Conservation (phyloP, 1,140 invertebrate species). For the Planococcus citri region DNA sequence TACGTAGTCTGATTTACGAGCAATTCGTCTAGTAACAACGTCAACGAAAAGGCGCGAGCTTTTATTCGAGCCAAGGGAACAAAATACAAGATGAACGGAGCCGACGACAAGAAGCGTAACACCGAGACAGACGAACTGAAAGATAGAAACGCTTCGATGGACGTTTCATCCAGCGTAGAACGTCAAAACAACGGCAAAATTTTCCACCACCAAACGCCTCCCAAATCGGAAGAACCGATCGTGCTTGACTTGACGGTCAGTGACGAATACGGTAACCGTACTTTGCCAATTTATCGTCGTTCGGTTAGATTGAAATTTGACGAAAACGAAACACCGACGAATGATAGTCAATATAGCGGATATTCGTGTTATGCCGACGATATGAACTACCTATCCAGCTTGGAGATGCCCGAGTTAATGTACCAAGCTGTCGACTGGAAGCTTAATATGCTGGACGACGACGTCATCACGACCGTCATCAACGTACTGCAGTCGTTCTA, state of each 20-base stretch:
- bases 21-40: too few species aligned
- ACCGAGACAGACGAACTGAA: not conserved
- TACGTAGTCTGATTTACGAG: too few species aligned
- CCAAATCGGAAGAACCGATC: not conserved
- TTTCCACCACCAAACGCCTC: not conserved
- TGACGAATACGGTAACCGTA: conserved; percentile 12
- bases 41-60: too few species aligned
- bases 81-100: not conserved
- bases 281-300: not conserved
- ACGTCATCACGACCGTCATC: not conserved
- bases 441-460: not conserved
- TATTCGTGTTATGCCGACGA: not conserved
- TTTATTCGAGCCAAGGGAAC: not conserved
- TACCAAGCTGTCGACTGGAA: not conserved
- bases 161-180: not conserved
- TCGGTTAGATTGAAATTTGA: not conserved
- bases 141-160: too few species aligned
- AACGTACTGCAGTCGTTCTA: not conserved
- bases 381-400: not conserved
- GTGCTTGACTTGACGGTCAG: not conserved
- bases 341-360: not conserved
- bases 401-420: not conserved
- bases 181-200: not conserved
- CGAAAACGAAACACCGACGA: not conserved
- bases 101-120: not conserved